These are phyloP conservation scores for Piaya cayana DNA, from an alignment of 2,113 vertebrate genomes.

Conservation along the genomic window DNA sequence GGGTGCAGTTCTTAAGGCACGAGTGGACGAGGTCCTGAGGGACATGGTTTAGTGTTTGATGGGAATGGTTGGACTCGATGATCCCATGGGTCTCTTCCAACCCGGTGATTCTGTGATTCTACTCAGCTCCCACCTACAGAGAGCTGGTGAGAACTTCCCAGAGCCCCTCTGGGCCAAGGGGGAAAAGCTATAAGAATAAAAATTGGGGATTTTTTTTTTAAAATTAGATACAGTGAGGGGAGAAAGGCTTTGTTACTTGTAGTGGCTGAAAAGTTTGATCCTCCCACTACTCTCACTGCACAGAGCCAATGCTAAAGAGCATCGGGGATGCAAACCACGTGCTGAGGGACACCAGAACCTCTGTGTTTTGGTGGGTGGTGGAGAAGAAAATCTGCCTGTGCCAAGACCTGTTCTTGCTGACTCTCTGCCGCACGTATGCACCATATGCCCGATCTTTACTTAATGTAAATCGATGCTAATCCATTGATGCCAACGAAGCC, in stretches of 20 bases:
- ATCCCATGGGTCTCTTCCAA: too few species aligned
- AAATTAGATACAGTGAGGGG: background rate
- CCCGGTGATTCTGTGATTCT: too few species aligned
- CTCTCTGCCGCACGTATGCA: background rate
- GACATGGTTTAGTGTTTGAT: too few species aligned
- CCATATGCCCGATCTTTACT: background rate
- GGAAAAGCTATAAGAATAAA: background rate
- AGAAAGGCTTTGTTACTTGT: fast-evolving
- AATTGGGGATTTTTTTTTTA: background rate
- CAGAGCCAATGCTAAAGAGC: background rate
- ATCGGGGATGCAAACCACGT: fast-evolving
- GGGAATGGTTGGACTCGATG: too few species aligned
- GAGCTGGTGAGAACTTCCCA: background rate
- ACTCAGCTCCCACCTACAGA: background rate
- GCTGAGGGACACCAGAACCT: background rate
- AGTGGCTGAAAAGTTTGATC: background rate
- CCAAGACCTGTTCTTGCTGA: background rate
- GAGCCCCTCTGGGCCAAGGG: background rate
- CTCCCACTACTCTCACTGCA: fast-evolving
- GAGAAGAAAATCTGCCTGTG: background rate
- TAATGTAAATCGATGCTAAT: background rate
- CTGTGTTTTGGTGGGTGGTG: fast-evolving
- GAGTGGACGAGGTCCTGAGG: too few species aligned
- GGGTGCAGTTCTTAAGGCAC: fast-evolving
- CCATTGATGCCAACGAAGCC: background rate